These are phyloP conservation scores for Allobates femoralis DNA, from an alignment of 2,797 vertebrate species.

Conservation along the genomic window DNA sequence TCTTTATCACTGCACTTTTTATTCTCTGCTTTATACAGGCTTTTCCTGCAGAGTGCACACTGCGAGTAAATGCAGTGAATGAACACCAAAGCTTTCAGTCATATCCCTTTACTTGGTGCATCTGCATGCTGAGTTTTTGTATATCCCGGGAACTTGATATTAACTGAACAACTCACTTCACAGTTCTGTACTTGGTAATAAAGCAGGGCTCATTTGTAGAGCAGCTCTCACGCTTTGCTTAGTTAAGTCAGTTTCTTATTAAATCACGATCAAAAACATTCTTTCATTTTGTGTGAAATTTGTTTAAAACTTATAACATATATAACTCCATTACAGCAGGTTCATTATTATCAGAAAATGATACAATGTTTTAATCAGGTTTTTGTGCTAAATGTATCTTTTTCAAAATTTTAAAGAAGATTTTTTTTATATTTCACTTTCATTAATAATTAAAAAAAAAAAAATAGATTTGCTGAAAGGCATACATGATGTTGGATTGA, in stretches of 20 bases:
- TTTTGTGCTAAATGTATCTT: too few relatives aligned
- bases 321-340: too few relatives aligned
- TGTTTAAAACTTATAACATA: too few relatives aligned
- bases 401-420: too few relatives aligned
- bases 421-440: too few relatives aligned
- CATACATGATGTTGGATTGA: too few relatives aligned
- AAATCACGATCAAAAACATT: too few relatives aligned
- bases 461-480: too few relatives aligned
- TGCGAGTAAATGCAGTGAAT: neutral
- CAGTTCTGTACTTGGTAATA: neutral
- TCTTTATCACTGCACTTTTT: neutral
- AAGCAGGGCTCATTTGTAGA: neutral
- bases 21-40: neutral
- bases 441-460: too few relatives aligned
- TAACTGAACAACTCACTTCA: neutral
- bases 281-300: too few relatives aligned
- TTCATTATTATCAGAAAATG: too few relatives aligned
- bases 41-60: neutral
- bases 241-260: neutral
- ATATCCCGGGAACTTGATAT: neutral
- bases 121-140: conserved; percentile 1
- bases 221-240: neutral
- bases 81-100: neutral
- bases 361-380: too few relatives aligned
- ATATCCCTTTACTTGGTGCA: neutral